Base-by-base conservation (phyloP, 2,888 invertebrate species). In the Spialia ferax region DNA sequence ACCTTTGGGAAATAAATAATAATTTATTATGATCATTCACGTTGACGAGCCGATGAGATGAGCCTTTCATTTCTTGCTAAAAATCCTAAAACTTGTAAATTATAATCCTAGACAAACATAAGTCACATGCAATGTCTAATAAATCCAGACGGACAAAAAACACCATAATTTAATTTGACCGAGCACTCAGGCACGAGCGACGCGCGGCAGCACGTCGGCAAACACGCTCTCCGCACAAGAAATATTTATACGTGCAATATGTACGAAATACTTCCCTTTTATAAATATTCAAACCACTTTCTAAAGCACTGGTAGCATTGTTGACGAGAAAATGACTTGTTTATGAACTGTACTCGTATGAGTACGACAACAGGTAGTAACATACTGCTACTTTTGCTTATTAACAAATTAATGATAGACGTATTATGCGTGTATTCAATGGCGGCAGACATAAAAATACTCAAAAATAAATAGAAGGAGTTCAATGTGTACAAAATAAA, bases 221-320 rank as follows among this genome's bases (percentile, higher is more conserved):
- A 66, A 66, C 60, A 54, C 42, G 35, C 45, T 20, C 60, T 29
- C n/a, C 3, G 38, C 45, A 22, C 50, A 38, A 15, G 26, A 60
- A 60, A 63, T 63, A 48, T 60, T 66, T 66, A 66, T 60, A 42
- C 66, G 54, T 26, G 54, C 50, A 42, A 52, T 66, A 66, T 66
- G 11, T 60, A 66, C 66, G 60, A 60, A 60, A 66, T 66, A 66
- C 52, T 66, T 22, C 29, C 52, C 42, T 66, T 65, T 66, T 66
- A 66, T 66, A 66, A 66, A 66, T 66, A 66, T 60, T 59, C 66
- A 66, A 54, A 60, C 66, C 52, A 42, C 57, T 65, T 59, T 35
- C 38, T 59, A 23, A 59, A 52, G 22, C 59, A 22, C n/a, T 15
- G 18, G 59, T 42, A 32, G 11, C 38, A 65, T 59, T 7, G 23